A percentile compares a stretch with the other conserved stretches of the same genome.
These are phyloP conservation scores for Pampusana beccarii DNA, from an alignment of 2,113 vertebrate genomes.

Conservation along the genomic window DNA sequence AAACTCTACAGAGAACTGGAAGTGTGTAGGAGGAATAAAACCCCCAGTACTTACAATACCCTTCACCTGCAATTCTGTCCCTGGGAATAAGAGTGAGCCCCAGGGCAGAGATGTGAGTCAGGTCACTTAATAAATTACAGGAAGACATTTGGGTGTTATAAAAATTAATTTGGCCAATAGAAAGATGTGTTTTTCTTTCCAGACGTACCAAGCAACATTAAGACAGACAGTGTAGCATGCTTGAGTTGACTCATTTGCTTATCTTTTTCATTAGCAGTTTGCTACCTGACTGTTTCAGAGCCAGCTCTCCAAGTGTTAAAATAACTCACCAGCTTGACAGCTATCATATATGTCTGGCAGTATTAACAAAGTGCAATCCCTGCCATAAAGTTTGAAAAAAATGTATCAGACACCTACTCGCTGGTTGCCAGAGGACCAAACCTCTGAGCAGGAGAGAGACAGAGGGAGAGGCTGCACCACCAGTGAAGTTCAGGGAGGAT, in stretches of 20 bases:
- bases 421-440: conserved; percentile 58
- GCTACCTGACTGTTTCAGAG: conserved; percentile 63
- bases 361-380: conserved; percentile 58
- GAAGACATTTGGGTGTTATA: background rate
- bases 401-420: conserved; percentile 52
- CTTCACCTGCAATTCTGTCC: background rate
- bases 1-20: background rate
- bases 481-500: background rate
- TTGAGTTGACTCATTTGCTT: conserved; percentile 41
- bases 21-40: background rate
- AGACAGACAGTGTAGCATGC: background rate
- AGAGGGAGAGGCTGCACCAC: conserved; percentile 5
- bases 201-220: background rate
- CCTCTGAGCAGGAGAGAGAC: conserved; percentile 56
- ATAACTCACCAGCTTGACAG: conserved; percentile 59
- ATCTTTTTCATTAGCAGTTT: conserved; percentile 58
- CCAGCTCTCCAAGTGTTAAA: conserved; percentile 61
- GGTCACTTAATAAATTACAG: background rate
- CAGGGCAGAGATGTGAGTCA: background rate
- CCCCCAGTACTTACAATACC: background rate
- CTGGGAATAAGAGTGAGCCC: background rate
- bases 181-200: background rate
- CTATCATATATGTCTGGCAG: conserved; percentile 61
- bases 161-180: background rate
- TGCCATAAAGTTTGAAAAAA: conserved; percentile 52